Percentiles rank a stretch among this genome's conserved stretches.
Conservation (phyloP, 1,140 invertebrate genomes). For the Pogonognathellus flavescens region DNA sequence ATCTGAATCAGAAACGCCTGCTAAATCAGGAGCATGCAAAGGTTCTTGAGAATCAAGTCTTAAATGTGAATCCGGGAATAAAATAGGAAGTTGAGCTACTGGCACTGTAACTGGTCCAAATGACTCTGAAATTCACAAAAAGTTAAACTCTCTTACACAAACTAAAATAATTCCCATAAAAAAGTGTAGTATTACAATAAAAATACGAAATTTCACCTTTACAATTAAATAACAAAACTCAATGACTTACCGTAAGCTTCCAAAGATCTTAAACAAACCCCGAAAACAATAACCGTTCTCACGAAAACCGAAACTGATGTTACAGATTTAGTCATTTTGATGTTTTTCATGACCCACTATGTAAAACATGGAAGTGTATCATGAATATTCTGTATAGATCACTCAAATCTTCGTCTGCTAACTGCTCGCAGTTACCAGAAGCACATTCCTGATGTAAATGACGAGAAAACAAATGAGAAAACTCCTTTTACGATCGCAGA, state of each 20-base stretch:
- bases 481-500: background rate
- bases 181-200: too few relatives aligned
- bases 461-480: conserved; percentile 13
- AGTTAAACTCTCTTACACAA: background rate
- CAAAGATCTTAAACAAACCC: too few relatives aligned
- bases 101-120: background rate
- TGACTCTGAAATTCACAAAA: background rate
- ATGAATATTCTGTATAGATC: background rate
- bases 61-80: background rate
- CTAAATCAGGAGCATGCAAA: background rate
- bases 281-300: too few relatives aligned
- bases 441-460: conserved; percentile 7
- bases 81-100: background rate
- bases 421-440: background rate
- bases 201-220: too few relatives aligned
- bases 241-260: too few relatives aligned
- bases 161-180: too few relatives aligned
- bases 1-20: background rate
- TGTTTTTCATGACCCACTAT: too few relatives aligned
- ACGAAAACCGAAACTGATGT: too few relatives aligned
- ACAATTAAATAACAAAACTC: too few relatives aligned
- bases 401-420: background rate
- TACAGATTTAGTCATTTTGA: too few relatives aligned
- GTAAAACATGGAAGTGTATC: too few relatives aligned
- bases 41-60: background rate